Percentiles rank a stretch among this genome's conserved stretches.
Evolutionary conservation across 2,888 invertebrate species (phyloP).

Genomic region (Rapana venosa): DNA sequence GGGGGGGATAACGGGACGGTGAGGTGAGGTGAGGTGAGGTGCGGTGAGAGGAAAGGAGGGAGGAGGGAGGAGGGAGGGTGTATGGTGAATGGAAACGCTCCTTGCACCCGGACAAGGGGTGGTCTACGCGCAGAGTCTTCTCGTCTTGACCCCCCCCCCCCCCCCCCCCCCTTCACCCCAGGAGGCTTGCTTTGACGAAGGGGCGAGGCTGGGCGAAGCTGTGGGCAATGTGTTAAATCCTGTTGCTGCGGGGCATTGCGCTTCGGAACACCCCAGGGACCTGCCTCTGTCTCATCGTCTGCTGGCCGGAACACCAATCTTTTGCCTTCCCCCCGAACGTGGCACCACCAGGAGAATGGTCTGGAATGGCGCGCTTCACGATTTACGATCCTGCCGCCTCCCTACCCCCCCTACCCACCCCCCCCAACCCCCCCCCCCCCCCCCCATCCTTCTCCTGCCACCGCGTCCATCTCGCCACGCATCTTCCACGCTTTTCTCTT

Average conservation of each 20-base stretch:
- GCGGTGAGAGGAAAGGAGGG: not conserved
- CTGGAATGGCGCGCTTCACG: not conserved
- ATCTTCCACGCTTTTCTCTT: not conserved
- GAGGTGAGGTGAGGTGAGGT: no score
- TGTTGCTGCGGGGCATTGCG: not conserved
- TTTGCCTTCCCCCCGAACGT: not conserved
- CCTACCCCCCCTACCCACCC: not conserved
- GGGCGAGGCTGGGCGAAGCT: not conserved
- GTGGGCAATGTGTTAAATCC: conserved; percentile 28
- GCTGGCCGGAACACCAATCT: conserved; percentile 10
- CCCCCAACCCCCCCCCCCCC: not conserved
- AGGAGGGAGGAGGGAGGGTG: not conserved
- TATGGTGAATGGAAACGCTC: not conserved
- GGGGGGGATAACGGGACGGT: not conserved
- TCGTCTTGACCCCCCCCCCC: not conserved
- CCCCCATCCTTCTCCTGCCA: not conserved
- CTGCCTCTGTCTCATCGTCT: not conserved
- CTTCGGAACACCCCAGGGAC: not conserved
- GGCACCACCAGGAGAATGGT: not conserved
- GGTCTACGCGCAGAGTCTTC: not conserved
- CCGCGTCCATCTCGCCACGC: not conserved
- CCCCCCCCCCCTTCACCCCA: no score
- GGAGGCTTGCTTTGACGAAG: not conserved
- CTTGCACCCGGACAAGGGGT: not conserved
- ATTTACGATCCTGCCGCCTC: not conserved